phyloP scores from a whole-genome alignment of 2,113 vertebrate species.

The Indicator indicator region DNA sequence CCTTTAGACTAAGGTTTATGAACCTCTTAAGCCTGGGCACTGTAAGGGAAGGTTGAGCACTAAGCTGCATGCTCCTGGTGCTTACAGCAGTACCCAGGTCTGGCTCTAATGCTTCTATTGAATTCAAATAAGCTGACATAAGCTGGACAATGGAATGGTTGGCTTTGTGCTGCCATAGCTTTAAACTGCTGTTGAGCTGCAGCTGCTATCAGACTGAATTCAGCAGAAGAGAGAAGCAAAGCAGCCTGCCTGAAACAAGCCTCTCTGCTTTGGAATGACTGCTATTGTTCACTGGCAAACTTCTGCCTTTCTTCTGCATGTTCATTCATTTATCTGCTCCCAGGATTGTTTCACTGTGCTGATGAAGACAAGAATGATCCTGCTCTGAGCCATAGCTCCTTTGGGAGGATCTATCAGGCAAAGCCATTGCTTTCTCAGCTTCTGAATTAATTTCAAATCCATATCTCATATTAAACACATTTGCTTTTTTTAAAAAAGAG shows the following conservation, averaged over 20 bases:
- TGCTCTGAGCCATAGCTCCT: not conserved
- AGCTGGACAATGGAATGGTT: not conserved
- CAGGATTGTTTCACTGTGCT: not conserved
- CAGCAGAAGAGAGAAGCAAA: slow-evolving; percentile 6
- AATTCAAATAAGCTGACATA: slow-evolving; percentile 31
- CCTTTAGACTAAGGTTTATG: not conserved
- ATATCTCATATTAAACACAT: not conserved
- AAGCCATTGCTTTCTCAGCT: slow-evolving; percentile 16
- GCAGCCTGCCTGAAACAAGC: not conserved
- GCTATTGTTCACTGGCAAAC: not conserved
- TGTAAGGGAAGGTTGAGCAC: not conserved
- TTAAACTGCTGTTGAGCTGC: not conserved
- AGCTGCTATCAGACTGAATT: not conserved
- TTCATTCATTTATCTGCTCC: slow-evolving; percentile 23
- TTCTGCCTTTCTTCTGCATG: not conserved
- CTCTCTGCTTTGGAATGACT: not conserved
- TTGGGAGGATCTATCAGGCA: slow-evolving; percentile 21
- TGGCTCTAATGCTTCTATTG: not conserved
- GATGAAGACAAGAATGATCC: not conserved
- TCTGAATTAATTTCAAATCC: not conserved
- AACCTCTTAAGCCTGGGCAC: not conserved
- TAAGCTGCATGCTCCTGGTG: not conserved
- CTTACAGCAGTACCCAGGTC: not conserved
- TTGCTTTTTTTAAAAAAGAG: not conserved
- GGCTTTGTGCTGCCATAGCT: not conserved